phyloP scores from a whole-genome alignment of 1,140 invertebrate species.

The Atta texana region DNA sequence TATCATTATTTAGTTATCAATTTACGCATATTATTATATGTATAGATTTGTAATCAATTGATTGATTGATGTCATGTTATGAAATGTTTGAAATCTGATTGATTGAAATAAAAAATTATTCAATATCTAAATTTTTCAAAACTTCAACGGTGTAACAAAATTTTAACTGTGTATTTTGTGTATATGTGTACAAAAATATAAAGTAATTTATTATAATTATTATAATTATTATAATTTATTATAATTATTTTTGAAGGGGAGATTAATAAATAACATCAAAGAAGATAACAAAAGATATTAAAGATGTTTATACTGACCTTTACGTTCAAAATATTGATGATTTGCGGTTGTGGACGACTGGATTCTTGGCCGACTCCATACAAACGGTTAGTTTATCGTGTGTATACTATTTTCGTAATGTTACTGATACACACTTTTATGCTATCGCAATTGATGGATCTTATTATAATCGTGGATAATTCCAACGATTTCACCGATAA shows the following conservation, averaged over 20 bases:
- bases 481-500: constrained; percentile 63
- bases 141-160: neutral
- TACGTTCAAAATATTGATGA: constrained; percentile 53
- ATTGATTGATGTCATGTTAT: neutral
- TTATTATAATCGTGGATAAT: constrained; percentile 42
- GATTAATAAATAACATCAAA: neutral
- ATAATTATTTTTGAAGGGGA: neutral
- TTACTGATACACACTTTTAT: constrained; percentile 54
- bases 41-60: neutral
- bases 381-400: constrained; percentile 32
- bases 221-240: neutral
- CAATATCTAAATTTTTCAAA: too few species aligned
- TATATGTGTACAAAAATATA: neutral
- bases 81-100: neutral
- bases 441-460: constrained; percentile 25
- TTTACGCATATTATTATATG: neutral
- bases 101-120: neutral
- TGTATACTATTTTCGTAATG: constrained; percentile 39
- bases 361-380: constrained; percentile 2
- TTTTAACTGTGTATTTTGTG: neutral
- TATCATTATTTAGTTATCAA: neutral
- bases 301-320: constrained; percentile 51
- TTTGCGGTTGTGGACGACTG: constrained; percentile 47
- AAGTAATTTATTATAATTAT: neutral
- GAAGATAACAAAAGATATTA: neutral